Conservation (phyloP, 2,797 vertebrate species). For the Danio tinwini region DNA sequence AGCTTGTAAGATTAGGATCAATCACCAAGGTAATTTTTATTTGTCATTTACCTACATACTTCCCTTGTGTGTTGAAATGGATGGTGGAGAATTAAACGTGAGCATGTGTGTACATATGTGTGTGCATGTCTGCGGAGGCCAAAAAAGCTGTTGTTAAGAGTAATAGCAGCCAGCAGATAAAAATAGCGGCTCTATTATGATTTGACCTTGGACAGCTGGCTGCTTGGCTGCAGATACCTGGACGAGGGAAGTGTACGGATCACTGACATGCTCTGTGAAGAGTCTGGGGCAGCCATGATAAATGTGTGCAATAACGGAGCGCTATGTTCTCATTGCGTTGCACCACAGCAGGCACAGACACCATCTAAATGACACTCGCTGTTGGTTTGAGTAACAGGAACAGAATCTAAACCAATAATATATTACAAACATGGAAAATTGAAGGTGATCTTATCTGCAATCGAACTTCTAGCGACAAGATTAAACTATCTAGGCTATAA, state of each 20-base stretch:
- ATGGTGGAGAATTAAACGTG: constrained; percentile 25
- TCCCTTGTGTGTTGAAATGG: constrained; percentile 40
- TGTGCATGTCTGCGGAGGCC: constrained; percentile 29
- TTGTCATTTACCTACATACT: background rate
- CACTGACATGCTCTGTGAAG: constrained; percentile 52
- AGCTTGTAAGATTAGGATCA: constrained; percentile 56
- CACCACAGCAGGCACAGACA: background rate
- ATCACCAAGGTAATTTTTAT: constrained; percentile 49
- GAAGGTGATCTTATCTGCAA: background rate
- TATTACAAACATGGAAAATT: constrained; percentile 20
- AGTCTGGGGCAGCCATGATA: constrained; percentile 49
- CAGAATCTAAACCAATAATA: constrained; percentile 26
- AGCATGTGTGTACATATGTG: constrained; percentile 3
- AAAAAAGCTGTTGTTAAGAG: constrained; percentile 45
- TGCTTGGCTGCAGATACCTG: constrained; percentile 56
- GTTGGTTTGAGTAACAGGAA: constrained; percentile 1
- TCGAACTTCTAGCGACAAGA: background rate
- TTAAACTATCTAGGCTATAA: background rate
- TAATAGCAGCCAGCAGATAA: constrained; percentile 61
- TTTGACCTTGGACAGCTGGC: constrained; percentile 67
- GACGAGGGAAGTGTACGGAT: constrained; percentile 52
- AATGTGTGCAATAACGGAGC: constrained; percentile 42
- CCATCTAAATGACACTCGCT: constrained; percentile 23
- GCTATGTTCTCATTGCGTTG: constrained; percentile 40
- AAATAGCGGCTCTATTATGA: constrained; percentile 62